Evolutionary conservation across 2,888 invertebrate genomes (phyloP).

Genomic region (Protonemura montana): DNA sequence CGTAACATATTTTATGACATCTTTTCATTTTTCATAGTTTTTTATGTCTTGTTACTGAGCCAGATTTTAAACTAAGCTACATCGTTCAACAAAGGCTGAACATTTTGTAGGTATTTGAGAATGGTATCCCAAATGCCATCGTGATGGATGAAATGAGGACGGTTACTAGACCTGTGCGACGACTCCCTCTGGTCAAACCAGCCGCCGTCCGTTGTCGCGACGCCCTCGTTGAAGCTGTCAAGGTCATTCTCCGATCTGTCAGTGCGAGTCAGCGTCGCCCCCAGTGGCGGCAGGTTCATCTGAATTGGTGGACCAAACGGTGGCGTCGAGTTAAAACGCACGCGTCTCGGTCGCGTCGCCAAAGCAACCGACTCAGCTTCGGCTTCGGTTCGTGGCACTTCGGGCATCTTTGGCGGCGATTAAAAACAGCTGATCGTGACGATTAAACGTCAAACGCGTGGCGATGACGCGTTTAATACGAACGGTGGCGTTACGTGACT

Average conservation of each 20-base stretch:
- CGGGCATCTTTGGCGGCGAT: neutral
- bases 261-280: conserved; percentile 53
- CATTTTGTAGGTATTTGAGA: no score
- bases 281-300: conserved; percentile 50
- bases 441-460: no score
- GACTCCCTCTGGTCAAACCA: conserved; percentile 67
- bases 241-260: conserved; percentile 64
- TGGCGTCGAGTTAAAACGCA: conserved; percentile 43
- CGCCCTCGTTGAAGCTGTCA: conserved; percentile 66
- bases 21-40: no score
- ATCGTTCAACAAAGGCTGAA: no score
- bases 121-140: no score
- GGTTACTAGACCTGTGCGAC: conserved; percentile 64
- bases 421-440: no score
- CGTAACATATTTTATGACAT: no score
- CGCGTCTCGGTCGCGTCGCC: neutral
- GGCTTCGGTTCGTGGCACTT: neutral
- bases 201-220: conserved; percentile 55
- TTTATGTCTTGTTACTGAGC: no score
- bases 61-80: no score
- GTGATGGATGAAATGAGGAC: neutral
- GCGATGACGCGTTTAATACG: no score
- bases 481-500: no score
- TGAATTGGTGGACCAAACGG: conserved; percentile 38
- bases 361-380: neutral